Evolutionary conservation across 2,797 vertebrate species (phyloP), one percentile per base, ranked within the genome.

Genomic region (Poecilia velifera): DNA sequence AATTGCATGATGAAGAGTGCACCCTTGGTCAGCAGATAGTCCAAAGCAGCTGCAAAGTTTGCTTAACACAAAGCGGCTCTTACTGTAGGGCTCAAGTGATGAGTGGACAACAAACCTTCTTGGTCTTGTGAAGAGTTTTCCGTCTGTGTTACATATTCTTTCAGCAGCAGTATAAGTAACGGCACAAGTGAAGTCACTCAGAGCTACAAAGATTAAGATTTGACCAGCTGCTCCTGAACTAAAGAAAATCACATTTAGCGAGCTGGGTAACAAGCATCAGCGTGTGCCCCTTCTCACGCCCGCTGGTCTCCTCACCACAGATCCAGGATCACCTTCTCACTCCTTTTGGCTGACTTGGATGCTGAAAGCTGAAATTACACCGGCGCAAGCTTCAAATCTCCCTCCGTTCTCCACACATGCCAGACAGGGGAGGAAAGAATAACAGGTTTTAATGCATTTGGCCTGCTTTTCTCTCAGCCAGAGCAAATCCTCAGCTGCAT

Each of bases 351-450:
- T 59, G 39, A 80, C 66, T 81, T 72, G 39, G 76, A 86, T 73
- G 39, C 73, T 86, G 47, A 46, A 41, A 87, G 80, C 81, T 93
- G 86, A 92, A 94, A 94, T 94, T 92, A 88, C 90, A 93, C 78
- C 88, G 89, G 62, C 28, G 55, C 84, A 49, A 72, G 75, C 88
- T 84, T 82, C 86, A 92, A 90, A 89, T 90, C 84, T 91, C 87
- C 72, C 78, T 91, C 78, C 86, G 88, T 91, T 92, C 88, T 92
- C 90, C 92, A 88, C 89, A 91, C 89, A 91, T 93, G 88, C 91
- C 93, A 92, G 89, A 93, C 90, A 87, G 84, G 88, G 89, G 92
- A 92, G 92, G 90, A 86, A 94, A 93, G 91, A 92, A 93, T 88
- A 94, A 93, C 90, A 92, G 87, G 83, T 86, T 86, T 87, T 72